Percentiles rank a stretch among this genome's conserved stretches.
phyloP scores from a whole-genome alignment of 2,113 vertebrate genomes.

The Sterna hirundo region DNA sequence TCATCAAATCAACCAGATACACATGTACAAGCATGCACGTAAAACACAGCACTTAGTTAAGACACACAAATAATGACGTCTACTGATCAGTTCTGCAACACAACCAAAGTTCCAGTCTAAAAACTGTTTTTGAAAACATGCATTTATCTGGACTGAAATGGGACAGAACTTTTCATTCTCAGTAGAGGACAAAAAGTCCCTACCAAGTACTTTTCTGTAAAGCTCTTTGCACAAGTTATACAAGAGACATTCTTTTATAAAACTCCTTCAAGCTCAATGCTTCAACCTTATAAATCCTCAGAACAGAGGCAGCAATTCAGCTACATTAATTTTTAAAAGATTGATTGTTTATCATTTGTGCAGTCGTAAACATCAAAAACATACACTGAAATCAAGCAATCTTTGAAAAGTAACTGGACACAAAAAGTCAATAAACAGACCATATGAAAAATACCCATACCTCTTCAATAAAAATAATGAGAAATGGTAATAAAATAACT shows the following conservation, averaged over 20 bases:
- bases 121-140: background rate
- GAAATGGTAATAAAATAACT: slow-evolving; percentile 23
- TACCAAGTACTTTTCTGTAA: slow-evolving; percentile 17
- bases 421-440: slow-evolving; percentile 48
- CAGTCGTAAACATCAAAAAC: background rate
- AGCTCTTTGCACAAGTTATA: background rate
- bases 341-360: slow-evolving; percentile 8
- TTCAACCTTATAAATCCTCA: slow-evolving; percentile 63
- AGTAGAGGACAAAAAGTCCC: background rate
- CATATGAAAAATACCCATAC: background rate
- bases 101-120: background rate
- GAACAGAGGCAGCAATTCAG: slow-evolving; percentile 45
- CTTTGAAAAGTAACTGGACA: slow-evolving; percentile 37
- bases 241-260: slow-evolving; percentile 44
- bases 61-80: background rate
- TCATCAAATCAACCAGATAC: background rate
- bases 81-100: slow-evolving; percentile 8
- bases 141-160: background rate
- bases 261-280: slow-evolving; percentile 17
- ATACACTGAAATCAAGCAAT: slow-evolving; percentile 27
- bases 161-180: background rate
- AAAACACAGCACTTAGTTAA: background rate
- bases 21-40: background rate
- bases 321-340: background rate
- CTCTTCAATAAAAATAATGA: slow-evolving; percentile 21